Evolutionary conservation across 2,797 vertebrate genomes (phyloP), one percentile per base, ranked within the genome.

Genomic region (Sebastes minor): DNA sequence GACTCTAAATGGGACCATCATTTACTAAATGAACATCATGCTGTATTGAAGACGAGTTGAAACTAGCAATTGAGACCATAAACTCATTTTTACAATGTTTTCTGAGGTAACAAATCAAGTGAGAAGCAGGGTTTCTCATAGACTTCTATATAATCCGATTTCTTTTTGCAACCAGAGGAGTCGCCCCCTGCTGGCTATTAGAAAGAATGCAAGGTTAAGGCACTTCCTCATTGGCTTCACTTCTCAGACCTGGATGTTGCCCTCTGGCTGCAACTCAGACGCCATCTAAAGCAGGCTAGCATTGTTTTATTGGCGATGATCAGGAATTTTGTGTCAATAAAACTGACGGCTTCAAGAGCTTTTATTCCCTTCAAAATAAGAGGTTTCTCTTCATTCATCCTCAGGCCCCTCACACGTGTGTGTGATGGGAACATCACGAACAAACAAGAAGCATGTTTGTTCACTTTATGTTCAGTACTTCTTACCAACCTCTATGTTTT

Each of bases 231-330:
- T 49, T 49, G 46, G 46, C 46, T 18, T 46, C 42, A 46, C 16
- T 46, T 46, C 7, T 46, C 42, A 46, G 42, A 46, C 7, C 16
- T 0, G 1, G 42, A 4, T 0, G 42, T 46, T 46, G 16, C 16
- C 42, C 42, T 0, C 3, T 32, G 27, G 59, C 33, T 69, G 33
- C 18, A 18, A 13, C 52, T 16, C 10, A 1, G 23, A 75, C 16
- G 25, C 49, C 5, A 18, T 71, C 6, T 8, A 4, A 71, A 38
- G 28, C 28, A 12, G 18, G 20, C 13, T 22, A 52, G 38, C 35
- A 66, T 65, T 10, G 16, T 66, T 59, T 71, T 25, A 49, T n/a
- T 25, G 33, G 1, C 18, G 11, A 52, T 32, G 13, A 18, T 59
- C 22, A 12, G 35, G 23, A 1, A 12, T 60, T 67, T 42, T 35